Conservation (phyloP, 2,113 vertebrate species). For the Erythrolamprus reginae region DNA sequence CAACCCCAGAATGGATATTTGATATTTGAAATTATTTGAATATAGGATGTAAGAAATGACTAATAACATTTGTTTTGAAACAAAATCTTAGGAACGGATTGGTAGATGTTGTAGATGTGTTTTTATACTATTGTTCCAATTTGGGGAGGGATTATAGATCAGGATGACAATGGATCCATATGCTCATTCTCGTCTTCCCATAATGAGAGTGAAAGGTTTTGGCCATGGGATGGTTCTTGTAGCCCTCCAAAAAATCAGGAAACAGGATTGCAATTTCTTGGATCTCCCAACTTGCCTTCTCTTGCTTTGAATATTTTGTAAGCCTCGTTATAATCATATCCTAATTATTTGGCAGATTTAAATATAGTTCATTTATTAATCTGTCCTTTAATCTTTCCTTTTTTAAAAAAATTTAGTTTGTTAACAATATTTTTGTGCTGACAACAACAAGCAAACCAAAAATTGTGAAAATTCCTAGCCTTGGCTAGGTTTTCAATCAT, state of each 20-base stretch:
- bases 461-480: neutral
- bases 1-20: neutral
- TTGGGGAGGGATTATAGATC: neutral
- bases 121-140: neutral
- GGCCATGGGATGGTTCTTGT: neutral
- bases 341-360: conserved; percentile 37
- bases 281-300: neutral
- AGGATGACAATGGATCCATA: neutral
- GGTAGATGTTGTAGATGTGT: neutral
- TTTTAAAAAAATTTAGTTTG: conserved; percentile 41
- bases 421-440: conserved; percentile 53
- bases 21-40: too few relatives aligned
- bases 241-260: neutral
- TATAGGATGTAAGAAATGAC: neutral
- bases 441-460: conserved; percentile 23
- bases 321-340: neutral
- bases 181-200: neutral
- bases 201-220: neutral
- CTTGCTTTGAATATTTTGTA: neutral
- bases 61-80: neutral
- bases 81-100: neutral
- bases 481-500: conserved; percentile 46
- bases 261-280: neutral
- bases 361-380: conserved; percentile 50
- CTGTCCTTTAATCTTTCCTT: conserved; percentile 52